Percentiles rank a stretch among this genome's conserved stretches.
phyloP scores from a whole-genome alignment of 23 tunicate species.

The Trididemnum nubilum region DNA sequence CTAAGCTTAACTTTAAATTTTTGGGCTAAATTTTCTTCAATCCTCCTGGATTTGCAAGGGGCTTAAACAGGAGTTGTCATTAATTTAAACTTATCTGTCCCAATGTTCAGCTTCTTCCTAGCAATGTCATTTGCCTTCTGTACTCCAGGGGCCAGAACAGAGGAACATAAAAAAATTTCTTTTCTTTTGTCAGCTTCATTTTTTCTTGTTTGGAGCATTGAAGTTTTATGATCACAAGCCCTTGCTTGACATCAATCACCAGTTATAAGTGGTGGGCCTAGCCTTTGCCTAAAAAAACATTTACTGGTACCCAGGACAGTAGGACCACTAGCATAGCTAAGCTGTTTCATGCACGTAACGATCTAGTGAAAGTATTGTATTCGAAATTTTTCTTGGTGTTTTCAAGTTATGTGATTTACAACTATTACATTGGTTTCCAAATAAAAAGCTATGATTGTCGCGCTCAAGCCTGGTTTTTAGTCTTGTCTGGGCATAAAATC shows the following conservation, averaged over 20 bases:
- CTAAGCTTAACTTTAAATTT: background rate
- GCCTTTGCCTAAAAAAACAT: background rate
- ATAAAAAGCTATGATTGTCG: too few relatives aligned
- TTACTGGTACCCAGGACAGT: background rate
- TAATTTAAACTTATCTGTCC: background rate
- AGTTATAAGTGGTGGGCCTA: background rate
- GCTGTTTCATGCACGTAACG: background rate
- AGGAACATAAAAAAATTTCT: background rate
- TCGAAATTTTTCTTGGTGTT: too few relatives aligned
- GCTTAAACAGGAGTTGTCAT: constrained; percentile 11
- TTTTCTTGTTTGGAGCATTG: constrained; percentile 3
- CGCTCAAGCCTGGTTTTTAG: too few relatives aligned
- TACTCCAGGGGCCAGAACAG: background rate
- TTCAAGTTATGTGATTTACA: too few relatives aligned
- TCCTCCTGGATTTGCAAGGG: background rate
- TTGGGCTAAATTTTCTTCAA: background rate
- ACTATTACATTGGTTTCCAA: too few relatives aligned
- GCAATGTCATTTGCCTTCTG: background rate
- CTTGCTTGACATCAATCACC: background rate
- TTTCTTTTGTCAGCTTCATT: background rate
- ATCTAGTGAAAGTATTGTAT: too few relatives aligned
- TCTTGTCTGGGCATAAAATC: too few relatives aligned
- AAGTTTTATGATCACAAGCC: background rate
- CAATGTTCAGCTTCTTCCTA: constrained; percentile 20
- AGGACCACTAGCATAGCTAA: background rate